phyloP scores from a whole-genome alignment of 2,113 vertebrate genomes.

The Tyrannus savana region DNA sequence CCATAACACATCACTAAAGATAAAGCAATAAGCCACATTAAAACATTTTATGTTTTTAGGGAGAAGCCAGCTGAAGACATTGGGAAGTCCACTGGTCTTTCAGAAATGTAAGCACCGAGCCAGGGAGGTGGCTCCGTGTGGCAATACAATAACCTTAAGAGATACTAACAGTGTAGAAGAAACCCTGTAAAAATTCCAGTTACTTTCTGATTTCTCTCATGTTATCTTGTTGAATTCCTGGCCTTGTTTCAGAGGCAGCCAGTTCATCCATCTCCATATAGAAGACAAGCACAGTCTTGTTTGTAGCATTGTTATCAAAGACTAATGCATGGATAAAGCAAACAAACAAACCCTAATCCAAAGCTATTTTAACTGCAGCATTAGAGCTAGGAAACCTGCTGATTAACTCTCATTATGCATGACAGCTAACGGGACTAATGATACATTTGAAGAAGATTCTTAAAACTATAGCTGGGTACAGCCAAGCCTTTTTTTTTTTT shows the following conservation, averaged over 20 bases:
- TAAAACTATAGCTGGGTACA: not conserved
- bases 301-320: conserved; percentile 53
- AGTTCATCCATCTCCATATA: conserved; percentile 64
- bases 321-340: conserved; percentile 25
- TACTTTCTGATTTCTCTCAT: conserved; percentile 29
- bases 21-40: not conserved
- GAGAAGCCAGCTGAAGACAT: not conserved
- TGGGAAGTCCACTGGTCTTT: not conserved
- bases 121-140: not conserved
- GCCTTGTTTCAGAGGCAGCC: not conserved
- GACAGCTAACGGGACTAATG: not conserved
- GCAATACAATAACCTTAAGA: not conserved
- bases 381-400: not conserved
- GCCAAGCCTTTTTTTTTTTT: not conserved
- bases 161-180: not conserved
- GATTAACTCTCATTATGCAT: not conserved
- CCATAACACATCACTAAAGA: not conserved
- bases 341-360: conserved; percentile 60
- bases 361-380: conserved; percentile 35
- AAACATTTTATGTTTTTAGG: not conserved
- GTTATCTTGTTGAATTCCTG: conserved; percentile 54
- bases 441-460: not conserved
- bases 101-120: not conserved
- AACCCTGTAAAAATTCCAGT: conserved; percentile 19
- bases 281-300: conserved; percentile 29